Evolutionary conservation across 2,888 invertebrate species (phyloP).

Genomic region (Rotaria magnacalcarata): DNA sequence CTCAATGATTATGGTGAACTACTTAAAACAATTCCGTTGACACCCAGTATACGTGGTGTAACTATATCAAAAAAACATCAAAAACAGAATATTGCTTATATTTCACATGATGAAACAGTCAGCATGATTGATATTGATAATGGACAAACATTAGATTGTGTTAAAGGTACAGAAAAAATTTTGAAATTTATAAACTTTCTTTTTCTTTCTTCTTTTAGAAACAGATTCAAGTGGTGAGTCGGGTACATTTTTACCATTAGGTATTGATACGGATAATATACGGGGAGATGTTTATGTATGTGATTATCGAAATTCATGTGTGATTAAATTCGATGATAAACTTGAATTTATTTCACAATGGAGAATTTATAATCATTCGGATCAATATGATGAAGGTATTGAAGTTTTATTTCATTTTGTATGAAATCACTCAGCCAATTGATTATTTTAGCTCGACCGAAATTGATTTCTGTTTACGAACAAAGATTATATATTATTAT

Average conservation of each 20-base stretch:
- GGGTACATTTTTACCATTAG: slow-evolving; percentile 28
- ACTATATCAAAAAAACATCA: slow-evolving; percentile 21
- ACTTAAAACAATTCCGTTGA: not conserved
- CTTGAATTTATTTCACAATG: slow-evolving; percentile 33
- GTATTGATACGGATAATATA: slow-evolving; percentile 21
- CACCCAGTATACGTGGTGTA: slow-evolving; percentile 23
- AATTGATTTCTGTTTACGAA: slow-evolving; percentile 28
- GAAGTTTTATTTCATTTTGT: too few relatives aligned
- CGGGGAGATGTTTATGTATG: slow-evolving; percentile 17
- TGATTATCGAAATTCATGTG: slow-evolving; percentile 35
- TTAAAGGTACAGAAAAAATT: not conserved
- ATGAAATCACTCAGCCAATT: too few relatives aligned
- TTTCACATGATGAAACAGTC: slow-evolving; percentile 27
- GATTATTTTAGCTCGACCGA: slow-evolving; percentile 13
- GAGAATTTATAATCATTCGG: slow-evolving; percentile 14
- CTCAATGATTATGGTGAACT: not conserved
- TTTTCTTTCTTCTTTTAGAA: not conserved
- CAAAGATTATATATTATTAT: not conserved
- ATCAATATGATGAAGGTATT: slow-evolving; percentile 28
- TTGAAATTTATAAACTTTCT: too few relatives aligned
- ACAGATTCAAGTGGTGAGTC: slow-evolving; percentile 17
- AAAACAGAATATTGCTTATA: slow-evolving; percentile 2
- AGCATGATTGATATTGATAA: slow-evolving; percentile 19
- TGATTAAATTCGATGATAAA: slow-evolving; percentile 31
- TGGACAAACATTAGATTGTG: slow-evolving; percentile 13